phyloP scores from a whole-genome alignment of 2,797 vertebrate species.

The Anguilla megastoma region DNA sequence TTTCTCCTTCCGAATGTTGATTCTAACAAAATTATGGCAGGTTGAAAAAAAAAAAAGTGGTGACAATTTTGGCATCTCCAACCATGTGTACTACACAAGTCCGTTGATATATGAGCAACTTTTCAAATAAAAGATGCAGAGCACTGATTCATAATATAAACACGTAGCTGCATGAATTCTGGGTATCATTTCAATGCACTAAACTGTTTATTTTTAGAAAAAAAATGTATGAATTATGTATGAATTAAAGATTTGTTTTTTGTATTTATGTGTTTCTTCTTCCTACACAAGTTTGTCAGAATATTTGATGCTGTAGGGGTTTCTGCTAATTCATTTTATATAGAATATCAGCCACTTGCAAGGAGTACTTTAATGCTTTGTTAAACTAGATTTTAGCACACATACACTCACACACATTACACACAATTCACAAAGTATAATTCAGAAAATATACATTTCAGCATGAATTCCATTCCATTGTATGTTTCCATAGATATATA shows the following conservation, averaged over 20 bases:
- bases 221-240: not conserved
- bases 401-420: not conserved
- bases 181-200: not conserved
- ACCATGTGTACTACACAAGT: not conserved
- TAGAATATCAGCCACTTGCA: not conserved
- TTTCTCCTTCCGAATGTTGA: not conserved
- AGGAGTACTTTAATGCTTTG: not conserved
- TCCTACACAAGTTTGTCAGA: not conserved
- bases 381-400: not conserved
- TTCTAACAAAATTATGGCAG: not conserved
- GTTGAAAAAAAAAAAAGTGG: not conserved
- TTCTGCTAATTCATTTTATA: not conserved
- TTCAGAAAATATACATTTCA: not conserved
- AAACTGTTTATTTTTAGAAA: not conserved
- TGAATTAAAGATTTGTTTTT: slow-evolving; percentile 4
- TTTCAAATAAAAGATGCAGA: not conserved
- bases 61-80: not conserved
- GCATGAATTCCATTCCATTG: not conserved
- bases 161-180: not conserved
- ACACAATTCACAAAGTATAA: not conserved
- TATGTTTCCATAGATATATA: not conserved
- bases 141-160: not conserved
- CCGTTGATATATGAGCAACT: not conserved
- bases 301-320: not conserved
- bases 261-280: not conserved